Conservation (phyloP, 2,888 invertebrate genomes). For the Lithosia quadra region DNA sequence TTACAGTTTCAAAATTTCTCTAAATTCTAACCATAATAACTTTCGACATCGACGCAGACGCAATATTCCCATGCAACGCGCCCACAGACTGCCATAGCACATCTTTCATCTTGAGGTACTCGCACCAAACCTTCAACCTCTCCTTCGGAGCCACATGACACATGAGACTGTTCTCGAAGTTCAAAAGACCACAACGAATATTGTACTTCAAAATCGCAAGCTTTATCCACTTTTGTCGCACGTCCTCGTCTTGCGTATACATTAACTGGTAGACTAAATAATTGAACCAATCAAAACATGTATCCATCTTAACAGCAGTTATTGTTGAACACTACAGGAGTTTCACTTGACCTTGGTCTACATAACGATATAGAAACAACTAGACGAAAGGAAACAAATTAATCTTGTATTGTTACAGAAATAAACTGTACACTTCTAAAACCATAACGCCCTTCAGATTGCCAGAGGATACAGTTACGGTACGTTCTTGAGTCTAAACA, state of each 20-base stretch:
- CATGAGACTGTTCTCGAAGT: slow-evolving; percentile 63
- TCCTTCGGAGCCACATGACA: slow-evolving; percentile 52
- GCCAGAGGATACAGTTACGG: slow-evolving; percentile 26
- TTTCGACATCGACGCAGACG: slow-evolving; percentile 28
- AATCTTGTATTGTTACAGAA: not conserved
- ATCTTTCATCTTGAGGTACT: slow-evolving; percentile 68
- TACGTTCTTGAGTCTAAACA: slow-evolving; percentile 36
- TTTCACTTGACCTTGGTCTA: too few species aligned
- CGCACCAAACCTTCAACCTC: slow-evolving; percentile 55
- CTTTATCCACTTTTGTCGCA: slow-evolving; percentile 72
- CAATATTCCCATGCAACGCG: slow-evolving; percentile 70
- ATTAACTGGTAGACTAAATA: slow-evolving; percentile 57
- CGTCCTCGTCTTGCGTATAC: slow-evolving; percentile 50
- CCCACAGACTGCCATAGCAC: slow-evolving; percentile 73
- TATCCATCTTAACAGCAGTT: slow-evolving; percentile 49
- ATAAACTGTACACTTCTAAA: slow-evolving; percentile 7
- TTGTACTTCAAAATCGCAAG: slow-evolving; percentile 68
- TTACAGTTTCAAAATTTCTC: not conserved
- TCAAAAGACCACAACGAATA: slow-evolving; percentile 60
- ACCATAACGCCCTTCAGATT: slow-evolving; percentile 17
- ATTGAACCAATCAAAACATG: slow-evolving; percentile 51
- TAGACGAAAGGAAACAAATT: not conserved
- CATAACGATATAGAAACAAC: too few species aligned
- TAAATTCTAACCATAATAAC: slow-evolving; percentile 30
- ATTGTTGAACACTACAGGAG: not conserved